Evolutionary conservation across 1,140 invertebrate species (phyloP), one percentile per base, ranked within the genome.

Genomic region (Aphis craccivora): DNA sequence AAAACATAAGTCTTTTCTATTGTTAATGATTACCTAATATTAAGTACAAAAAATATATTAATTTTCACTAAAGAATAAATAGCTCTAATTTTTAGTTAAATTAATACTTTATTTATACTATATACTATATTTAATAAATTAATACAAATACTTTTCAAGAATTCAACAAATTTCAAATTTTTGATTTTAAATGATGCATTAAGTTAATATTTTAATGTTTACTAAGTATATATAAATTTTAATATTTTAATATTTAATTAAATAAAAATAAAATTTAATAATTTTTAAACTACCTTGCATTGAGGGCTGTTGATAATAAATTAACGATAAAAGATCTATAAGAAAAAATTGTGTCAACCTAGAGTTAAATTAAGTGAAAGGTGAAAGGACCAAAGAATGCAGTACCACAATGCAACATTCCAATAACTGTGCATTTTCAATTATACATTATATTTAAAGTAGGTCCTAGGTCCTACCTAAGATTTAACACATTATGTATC

Each of bases 321-420:
- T 88, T 40, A 67, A 90, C 20, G 1, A n/a, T 67, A 76, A 14
- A 91, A 91, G 22, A 37, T 45, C 5, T 45, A 76, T 6, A 67
- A 90, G 37, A 35, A 91, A 83, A 76, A 92, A 81, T 37, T 92
- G 45, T 83, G 90, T 92, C 45, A 92, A 83, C n/a, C n/a, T 83
- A 51, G 43, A 92, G 67, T 83, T 92, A 51, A 81, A 81, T 83
- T 92, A 43, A 92, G 90, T 92, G 90, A 92, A 92, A 92, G 90
- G 90, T 51, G 90, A 92, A 92, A 92, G 90, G 90, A 83, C 43
- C 25, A 51, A 81, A 83, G 67, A 83, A 92, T 76, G 55, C 40
- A 48, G 25, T 91, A 91, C 2, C 30, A 76, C 40, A 91, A 45
- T 91, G 25, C 30, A 67, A 91, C 90, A 91, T 91, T 91, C 90